phyloP scores from a whole-genome alignment of 2,113 vertebrate species.

The Mesoclemmys tuberculata region DNA sequence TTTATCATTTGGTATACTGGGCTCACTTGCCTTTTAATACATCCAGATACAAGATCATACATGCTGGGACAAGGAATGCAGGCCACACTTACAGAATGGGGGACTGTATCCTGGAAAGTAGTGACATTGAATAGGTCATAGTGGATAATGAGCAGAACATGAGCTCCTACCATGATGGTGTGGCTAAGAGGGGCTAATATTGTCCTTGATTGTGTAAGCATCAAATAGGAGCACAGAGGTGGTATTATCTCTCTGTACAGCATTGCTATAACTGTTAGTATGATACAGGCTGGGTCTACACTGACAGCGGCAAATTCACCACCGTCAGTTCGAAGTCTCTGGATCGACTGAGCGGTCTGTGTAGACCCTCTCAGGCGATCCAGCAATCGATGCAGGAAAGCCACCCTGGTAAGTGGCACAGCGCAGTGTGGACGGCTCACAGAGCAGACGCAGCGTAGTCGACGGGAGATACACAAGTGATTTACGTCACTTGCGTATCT shows the following conservation, averaged over 20 bases:
- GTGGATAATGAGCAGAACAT: not conserved
- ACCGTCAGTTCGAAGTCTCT: too few species aligned
- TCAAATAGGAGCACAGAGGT: not conserved
- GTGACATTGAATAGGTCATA: not conserved
- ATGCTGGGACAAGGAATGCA: rapidly evolving
- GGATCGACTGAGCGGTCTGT: too few species aligned
- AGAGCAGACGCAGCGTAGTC: too few species aligned
- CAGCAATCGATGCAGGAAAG: too few species aligned
- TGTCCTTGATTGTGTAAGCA: not conserved
- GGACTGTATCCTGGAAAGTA: not conserved
- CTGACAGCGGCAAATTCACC: too few species aligned
- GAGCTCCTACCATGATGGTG: not conserved
- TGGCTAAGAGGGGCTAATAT: not conserved
- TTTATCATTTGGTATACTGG: not conserved
- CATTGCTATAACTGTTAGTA: not conserved
- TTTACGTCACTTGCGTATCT: too few species aligned
- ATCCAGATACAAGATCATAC: not conserved
- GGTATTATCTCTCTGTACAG: not conserved
- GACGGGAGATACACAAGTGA: too few species aligned
- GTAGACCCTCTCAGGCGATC: too few species aligned
- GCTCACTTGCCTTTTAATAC: rapidly evolving
- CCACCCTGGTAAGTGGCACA: too few species aligned
- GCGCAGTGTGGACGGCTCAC: too few species aligned
- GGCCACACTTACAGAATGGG: not conserved
- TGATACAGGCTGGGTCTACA: too few species aligned